Evolutionary conservation across 2,888 invertebrate genomes (phyloP), one percentile per base, ranked within the genome.

Genomic region (Camponotus fellah): DNA sequence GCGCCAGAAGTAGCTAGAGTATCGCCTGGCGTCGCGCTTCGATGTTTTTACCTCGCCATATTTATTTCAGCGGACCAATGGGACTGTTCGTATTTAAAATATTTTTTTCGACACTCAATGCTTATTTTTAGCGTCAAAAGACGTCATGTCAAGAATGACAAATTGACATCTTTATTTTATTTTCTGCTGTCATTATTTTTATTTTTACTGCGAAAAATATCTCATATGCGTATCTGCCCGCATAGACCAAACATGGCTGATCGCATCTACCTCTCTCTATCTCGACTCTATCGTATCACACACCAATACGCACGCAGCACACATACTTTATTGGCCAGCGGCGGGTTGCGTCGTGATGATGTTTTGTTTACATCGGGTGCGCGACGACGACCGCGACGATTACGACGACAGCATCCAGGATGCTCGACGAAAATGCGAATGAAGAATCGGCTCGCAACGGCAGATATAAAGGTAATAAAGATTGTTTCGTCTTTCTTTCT

Each of bases 281-380:
- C n/a, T 21, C 8, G 9, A 5, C 40, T 0, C 66, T 76, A 21
- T 21, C 21, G 9, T 34, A 40, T 26, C 58, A 17, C 21, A 17
- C 21, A 34, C 49, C 32, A 17, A 14, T n/a, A 32, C 26, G 17
- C 60, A 72, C 34, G 77, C 26, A 12, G 43, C 46, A 65, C n/a
- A 53, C 53, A 53, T 17, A 72, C 46, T 43, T 77, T 12, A 58
- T 75, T 77, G 74, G 65, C 17, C 72, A 84, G 82, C 87, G 79
- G 62, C 69, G 80, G 83, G 85, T 85, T 65, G 81, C 88, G 85
- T 87, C 85, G 86, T 77, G 72, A 85, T 79, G 58, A 88, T 87
- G 87, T 87, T 76, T 91, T 91, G 86, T 91, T 91, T 89, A 90
- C 86, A 75, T 82, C 56, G 32, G 10, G 32, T 32, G 56, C 69